Percentiles rank a stretch among this genome's conserved stretches.
phyloP scores from a whole-genome alignment of 1,140 invertebrate genomes.

The Drosophila lacteicornis region DNA sequence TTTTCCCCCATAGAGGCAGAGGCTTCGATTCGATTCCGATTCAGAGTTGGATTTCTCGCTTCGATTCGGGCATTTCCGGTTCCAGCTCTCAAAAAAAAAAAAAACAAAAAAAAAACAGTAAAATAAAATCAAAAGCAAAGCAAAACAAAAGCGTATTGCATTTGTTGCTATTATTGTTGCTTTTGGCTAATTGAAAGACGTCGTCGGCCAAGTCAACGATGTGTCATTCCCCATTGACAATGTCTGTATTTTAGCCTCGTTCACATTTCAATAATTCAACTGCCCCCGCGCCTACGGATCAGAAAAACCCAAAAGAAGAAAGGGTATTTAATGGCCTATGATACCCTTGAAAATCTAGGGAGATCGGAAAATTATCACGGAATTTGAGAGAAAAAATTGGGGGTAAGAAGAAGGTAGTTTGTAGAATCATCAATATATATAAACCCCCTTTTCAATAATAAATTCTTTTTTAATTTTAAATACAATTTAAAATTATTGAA shows the following conservation, averaged over 20 bases:
- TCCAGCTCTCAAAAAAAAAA: constrained; percentile 30
- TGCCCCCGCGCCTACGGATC: constrained; percentile 9
- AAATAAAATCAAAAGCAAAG: constrained; percentile 1
- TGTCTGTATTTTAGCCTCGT: constrained; percentile 46
- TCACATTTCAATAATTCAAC: constrained; percentile 37
- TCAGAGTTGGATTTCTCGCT: constrained; percentile 48
- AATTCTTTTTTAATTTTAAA: too few relatives aligned
- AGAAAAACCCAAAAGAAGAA: neutral
- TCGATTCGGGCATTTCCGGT: constrained; percentile 70
- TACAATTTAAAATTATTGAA: too few relatives aligned
- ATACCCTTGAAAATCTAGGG: constrained; percentile 2
- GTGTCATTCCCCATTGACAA: constrained; percentile 68
- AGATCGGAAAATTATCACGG: too few relatives aligned
- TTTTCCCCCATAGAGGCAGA: constrained; percentile 28
- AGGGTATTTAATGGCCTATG: too few relatives aligned
- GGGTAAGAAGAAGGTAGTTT: too few relatives aligned
- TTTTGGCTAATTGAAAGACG: constrained; percentile 68
- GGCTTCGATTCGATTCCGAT: constrained; percentile 35
- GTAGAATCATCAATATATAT: too few relatives aligned
- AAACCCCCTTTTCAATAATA: too few relatives aligned
- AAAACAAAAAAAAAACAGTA: constrained; percentile 7
- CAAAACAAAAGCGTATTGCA: constrained; percentile 38
- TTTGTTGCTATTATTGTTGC: constrained; percentile 55
- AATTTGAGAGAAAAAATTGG: too few relatives aligned
- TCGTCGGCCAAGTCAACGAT: constrained; percentile 45